Percentiles rank a stretch among this genome's conserved stretches.
These are phyloP conservation scores for Hippocampus barbouri DNA, from an alignment of 2,113 vertebrate genomes.

Conservation along the genomic window DNA sequence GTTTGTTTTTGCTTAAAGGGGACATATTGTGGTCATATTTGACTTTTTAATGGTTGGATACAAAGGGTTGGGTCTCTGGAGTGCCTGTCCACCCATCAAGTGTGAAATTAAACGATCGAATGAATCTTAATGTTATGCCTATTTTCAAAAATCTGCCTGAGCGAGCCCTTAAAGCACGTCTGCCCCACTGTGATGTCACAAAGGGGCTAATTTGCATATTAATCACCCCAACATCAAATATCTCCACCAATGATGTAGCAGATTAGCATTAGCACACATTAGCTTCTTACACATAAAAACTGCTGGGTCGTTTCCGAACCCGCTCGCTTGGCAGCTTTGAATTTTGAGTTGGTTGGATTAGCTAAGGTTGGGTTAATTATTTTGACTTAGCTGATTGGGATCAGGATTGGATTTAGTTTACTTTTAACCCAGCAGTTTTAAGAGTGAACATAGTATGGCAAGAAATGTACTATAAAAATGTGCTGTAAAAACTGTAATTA, in stretches of 20 bases:
- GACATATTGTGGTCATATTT: slow-evolving; percentile 3
- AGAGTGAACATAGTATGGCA: no score
- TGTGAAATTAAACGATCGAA: neutral
- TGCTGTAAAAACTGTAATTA: neutral
- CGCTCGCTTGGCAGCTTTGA: no score
- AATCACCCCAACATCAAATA: neutral
- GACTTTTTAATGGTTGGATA: neutral
- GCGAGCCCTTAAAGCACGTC: no score
- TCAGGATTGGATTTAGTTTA: no score
- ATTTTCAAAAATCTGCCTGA: neutral
- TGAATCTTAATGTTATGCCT: neutral
- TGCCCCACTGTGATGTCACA: neutral
- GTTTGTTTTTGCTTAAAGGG: slow-evolving; percentile 6
- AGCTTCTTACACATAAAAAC: neutral
- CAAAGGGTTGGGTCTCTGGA: neutral
- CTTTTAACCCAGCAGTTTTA: no score
- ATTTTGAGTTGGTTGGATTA: no score
- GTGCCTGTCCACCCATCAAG: neutral
- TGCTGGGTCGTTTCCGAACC: no score
- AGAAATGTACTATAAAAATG: neutral
- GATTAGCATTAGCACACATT: neutral
- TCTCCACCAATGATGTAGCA: neutral
- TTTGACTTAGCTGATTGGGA: no score
- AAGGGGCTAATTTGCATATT: neutral
- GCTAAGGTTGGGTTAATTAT: no score